Conservation (phyloP, 1,140 invertebrate genomes). For the Sycobia sp. region DNA sequence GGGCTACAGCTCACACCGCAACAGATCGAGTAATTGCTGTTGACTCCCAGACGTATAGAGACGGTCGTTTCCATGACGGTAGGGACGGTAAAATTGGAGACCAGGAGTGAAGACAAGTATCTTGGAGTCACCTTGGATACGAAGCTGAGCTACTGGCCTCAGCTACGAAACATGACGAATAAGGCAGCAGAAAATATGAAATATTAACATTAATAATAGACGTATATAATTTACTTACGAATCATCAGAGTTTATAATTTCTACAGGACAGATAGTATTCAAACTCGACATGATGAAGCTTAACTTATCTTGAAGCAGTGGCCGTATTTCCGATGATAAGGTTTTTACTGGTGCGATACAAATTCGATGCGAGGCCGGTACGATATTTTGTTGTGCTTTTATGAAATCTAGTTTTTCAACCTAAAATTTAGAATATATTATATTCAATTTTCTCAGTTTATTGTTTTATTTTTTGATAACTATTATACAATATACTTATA, state of each 20-base stretch:
- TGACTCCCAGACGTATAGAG: too few relatives aligned
- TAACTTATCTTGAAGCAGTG: slow-evolving; percentile 63
- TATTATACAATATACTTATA: too few relatives aligned
- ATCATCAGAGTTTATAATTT: slow-evolving; percentile 51
- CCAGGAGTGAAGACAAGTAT: too few relatives aligned
- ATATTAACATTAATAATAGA: too few relatives aligned
- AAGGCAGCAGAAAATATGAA: too few relatives aligned
- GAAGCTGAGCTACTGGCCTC: too few relatives aligned
- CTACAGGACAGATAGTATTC: slow-evolving; percentile 46
- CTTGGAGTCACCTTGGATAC: too few relatives aligned
- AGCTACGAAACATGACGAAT: too few relatives aligned
- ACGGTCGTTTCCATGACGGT: too few relatives aligned
- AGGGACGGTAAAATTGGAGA: too few relatives aligned
- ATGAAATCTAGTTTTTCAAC: slow-evolving; percentile 71
- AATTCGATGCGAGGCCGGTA: slow-evolving; percentile 72
- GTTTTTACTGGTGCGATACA: slow-evolving; percentile 61
- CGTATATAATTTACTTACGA: slow-evolving; percentile 41
- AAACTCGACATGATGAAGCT: slow-evolving; percentile 53
- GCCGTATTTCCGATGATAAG: slow-evolving; percentile 63
- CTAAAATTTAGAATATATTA: slow-evolving; percentile 44
- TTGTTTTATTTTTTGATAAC: neutral
- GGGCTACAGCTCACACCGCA: too few relatives aligned
- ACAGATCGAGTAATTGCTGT: too few relatives aligned
- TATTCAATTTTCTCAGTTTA: slow-evolving; percentile 1
- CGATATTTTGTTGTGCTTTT: slow-evolving; percentile 69